phyloP scores from a whole-genome alignment of 2,888 invertebrate genomes.

The Paralinhomoeus sp. region DNA sequence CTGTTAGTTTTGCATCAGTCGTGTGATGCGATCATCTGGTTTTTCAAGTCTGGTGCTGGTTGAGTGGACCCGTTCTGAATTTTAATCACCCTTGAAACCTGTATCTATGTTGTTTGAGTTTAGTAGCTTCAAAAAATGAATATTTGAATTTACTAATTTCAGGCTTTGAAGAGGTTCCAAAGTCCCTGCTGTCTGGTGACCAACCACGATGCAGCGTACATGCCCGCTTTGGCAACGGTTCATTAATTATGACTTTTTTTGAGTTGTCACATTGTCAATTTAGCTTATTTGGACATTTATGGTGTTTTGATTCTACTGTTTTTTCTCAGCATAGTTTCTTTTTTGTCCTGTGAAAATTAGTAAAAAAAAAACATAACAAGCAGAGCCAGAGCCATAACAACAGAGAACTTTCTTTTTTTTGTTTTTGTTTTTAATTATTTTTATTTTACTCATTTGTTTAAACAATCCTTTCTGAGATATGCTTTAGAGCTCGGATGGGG shows the following conservation, averaged over 20 bases:
- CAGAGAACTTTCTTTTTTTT: background rate
- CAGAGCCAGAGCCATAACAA: background rate
- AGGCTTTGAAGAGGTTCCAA: constrained; percentile 68
- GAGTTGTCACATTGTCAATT: background rate
- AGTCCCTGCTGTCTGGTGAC: constrained; percentile 80
- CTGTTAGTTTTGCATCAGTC: too few species aligned
- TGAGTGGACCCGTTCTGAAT: too few species aligned
- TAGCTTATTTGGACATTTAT: background rate
- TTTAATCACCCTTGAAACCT: too few species aligned
- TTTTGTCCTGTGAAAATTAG: background rate
- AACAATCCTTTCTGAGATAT: constrained; percentile 9
- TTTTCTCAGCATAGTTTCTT: too few species aligned
- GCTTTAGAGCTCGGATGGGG: constrained; percentile 13
- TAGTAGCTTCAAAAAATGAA: too few species aligned
- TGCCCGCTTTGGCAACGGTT: constrained; percentile 46
- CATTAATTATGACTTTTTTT: background rate
- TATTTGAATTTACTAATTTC: too few species aligned
- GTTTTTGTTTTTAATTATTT: background rate
- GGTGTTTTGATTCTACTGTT: background rate
- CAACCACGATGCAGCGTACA: constrained; percentile 74
- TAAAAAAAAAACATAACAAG: background rate
- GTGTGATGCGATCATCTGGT: too few species aligned
- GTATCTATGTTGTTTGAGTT: too few species aligned
- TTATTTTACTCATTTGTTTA: background rate
- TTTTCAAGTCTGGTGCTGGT: too few species aligned